Percentiles rank a stretch among this genome's conserved stretches.
Conservation (phyloP, 2,113 vertebrate species). For the Orthonyx spaldingii region DNA sequence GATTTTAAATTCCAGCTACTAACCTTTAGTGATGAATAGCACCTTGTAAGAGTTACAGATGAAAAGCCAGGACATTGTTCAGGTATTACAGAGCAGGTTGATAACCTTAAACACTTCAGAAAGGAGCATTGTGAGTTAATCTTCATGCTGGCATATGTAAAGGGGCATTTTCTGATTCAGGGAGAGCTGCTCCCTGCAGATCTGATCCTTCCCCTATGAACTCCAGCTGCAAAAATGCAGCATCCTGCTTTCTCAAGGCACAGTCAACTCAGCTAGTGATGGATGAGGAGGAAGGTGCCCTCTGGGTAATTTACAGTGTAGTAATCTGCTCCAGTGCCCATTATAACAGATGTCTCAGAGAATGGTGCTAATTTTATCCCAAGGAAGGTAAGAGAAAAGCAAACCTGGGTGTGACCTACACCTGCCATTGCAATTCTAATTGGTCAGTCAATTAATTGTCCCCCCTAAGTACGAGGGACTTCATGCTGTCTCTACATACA, state of each 20-base stretch:
- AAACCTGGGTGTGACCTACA: background rate
- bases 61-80: background rate
- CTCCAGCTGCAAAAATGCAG: background rate
- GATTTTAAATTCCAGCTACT: background rate
- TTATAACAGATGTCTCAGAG: background rate
- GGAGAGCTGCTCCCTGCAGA: background rate
- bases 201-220: background rate
- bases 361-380: background rate
- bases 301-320: background rate
- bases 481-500: background rate
- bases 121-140: background rate
- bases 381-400: background rate
- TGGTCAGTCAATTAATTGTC: background rate
- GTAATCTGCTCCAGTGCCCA: background rate
- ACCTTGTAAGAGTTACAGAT: background rate
- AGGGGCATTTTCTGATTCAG: background rate
- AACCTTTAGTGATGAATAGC: background rate
- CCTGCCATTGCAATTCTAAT: background rate
- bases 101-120: background rate
- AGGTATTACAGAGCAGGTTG: background rate
- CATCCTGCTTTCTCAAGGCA: background rate
- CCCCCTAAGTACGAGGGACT: background rate
- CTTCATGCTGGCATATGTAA: background rate
- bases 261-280: background rate
- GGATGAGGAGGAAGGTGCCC: background rate